Percentiles rank a stretch among this genome's conserved stretches.
phyloP scores from a whole-genome alignment of 2,888 invertebrate species.

The Nomada goodeniana region DNA sequence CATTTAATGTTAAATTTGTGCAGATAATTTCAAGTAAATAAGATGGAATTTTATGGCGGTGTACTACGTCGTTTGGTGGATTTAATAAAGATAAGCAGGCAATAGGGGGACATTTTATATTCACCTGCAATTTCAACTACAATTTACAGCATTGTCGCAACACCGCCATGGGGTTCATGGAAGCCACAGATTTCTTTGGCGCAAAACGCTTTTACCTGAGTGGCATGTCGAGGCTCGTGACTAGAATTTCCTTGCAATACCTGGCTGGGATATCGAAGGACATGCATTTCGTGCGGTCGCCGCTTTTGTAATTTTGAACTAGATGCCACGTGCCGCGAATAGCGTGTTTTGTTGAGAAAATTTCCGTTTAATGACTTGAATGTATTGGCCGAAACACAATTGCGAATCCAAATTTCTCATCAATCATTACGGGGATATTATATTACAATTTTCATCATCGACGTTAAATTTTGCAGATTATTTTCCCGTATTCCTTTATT shows the following conservation, averaged over 20 bases:
- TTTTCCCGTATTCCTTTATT: too few relatives aligned
- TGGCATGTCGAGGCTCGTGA: constrained; percentile 62
- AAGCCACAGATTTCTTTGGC: constrained; percentile 27
- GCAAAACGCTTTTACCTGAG: constrained; percentile 49
- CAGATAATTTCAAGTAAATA: too few relatives aligned
- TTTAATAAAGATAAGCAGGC: neutral
- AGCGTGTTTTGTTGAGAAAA: constrained; percentile 25
- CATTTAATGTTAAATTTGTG: too few relatives aligned
- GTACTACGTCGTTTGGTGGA: neutral
- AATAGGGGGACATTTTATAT: neutral
- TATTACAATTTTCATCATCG: too few relatives aligned
- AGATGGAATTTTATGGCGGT: too few relatives aligned
- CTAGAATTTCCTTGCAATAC: constrained; percentile 49
- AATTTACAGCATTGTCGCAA: neutral
- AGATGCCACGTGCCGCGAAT: constrained; percentile 22
- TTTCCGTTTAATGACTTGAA: neutral
- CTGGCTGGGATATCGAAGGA: constrained; percentile 29
- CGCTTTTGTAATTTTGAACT: constrained; percentile 43
- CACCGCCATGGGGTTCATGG: constrained; percentile 5
- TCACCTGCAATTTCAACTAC: neutral
- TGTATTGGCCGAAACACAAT: too few relatives aligned
- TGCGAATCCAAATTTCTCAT: too few relatives aligned
- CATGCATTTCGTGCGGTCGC: constrained; percentile 26
- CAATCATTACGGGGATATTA: too few relatives aligned
- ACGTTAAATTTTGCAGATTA: too few relatives aligned